Evolutionary conservation across 2,888 invertebrate species (phyloP).

Genomic region (Drosophila flavopinicola): DNA sequence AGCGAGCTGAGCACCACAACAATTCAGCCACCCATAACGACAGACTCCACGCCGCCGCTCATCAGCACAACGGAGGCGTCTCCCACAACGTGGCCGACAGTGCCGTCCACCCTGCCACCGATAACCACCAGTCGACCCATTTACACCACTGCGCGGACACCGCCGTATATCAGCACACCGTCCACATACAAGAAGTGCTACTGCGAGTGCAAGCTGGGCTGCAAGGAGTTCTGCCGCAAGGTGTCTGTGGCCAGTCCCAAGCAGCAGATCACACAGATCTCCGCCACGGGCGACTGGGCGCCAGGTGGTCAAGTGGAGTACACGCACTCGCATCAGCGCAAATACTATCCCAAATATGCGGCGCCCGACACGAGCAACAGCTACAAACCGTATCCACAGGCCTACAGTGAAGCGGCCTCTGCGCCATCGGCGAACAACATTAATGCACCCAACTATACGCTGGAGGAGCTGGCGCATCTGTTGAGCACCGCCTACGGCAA

Average conservation of each 20-base stretch:
- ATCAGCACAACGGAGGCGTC: slow-evolving; percentile 28
- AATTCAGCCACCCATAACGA: slow-evolving; percentile 13
- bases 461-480: slow-evolving; percentile 66
- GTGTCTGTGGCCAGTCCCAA: slow-evolving; percentile 52
- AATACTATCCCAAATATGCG: slow-evolving; percentile 58
- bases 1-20: slow-evolving; percentile 56
- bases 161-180: slow-evolving; percentile 12
- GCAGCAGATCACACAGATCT: slow-evolving; percentile 72
- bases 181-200: slow-evolving; percentile 73
- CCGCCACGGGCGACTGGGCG: slow-evolving; percentile 59
- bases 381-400: slow-evolving; percentile 58
- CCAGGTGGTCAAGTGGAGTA: slow-evolving; percentile 67
- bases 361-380: slow-evolving; percentile 13
- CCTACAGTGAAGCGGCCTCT: slow-evolving; percentile 38
- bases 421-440: slow-evolving; percentile 47
- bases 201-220: slow-evolving; percentile 78
- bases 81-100: slow-evolving; percentile 1
- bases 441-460: slow-evolving; percentile 66
- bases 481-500: slow-evolving; percentile 59
- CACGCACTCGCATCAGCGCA: slow-evolving; percentile 71
- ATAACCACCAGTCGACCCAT: background rate
- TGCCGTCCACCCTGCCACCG: slow-evolving; percentile 6
- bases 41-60: background rate
- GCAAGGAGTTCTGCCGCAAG: slow-evolving; percentile 81
- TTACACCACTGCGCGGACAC: slow-evolving; percentile 3